These are phyloP conservation scores for Mythimna albipuncta DNA, from an alignment of 2,888 invertebrate species.

Conservation along the genomic window DNA sequence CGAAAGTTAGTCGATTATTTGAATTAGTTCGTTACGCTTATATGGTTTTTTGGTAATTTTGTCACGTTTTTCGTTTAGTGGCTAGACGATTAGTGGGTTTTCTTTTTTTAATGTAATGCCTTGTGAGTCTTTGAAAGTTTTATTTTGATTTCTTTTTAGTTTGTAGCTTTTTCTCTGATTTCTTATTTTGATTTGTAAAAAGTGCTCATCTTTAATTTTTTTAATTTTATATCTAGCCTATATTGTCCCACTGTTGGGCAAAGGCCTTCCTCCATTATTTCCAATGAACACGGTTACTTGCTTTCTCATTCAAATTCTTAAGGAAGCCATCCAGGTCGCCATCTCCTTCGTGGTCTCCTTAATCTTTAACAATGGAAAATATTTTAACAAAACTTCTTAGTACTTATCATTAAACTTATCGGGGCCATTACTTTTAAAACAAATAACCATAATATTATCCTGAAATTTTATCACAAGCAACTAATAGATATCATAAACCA, in stretches of 20 bases:
- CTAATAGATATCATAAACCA: conserved; percentile 59
- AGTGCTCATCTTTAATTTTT: neutral
- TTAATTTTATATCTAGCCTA: too few relatives aligned
- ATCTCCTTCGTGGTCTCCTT: too few relatives aligned
- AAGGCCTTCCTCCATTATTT: too few relatives aligned
- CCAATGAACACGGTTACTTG: too few relatives aligned
- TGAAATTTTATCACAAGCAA: conserved; percentile 46
- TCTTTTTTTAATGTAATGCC: conserved; percentile 17
- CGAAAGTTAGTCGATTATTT: conserved; percentile 53
- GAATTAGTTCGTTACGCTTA: conserved; percentile 45
- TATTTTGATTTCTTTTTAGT: neutral
- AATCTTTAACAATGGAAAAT: neutral
- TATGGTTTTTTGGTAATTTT: conserved; percentile 45
- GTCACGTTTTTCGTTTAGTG: conserved; percentile 54
- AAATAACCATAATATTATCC: conserved; percentile 52
- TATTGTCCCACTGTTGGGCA: too few relatives aligned
- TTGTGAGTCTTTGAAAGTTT: neutral
- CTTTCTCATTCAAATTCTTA: too few relatives aligned
- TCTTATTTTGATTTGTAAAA: neutral
- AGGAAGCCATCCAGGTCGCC: too few relatives aligned
- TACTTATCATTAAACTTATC: conserved; percentile 41
- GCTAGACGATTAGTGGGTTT: conserved; percentile 26
- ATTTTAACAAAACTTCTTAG: conserved; percentile 10
- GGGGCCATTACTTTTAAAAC: conserved; percentile 49
- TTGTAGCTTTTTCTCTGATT: neutral